A percentile compares a stretch with the other conserved stretches of the same genome.
These are phyloP conservation scores for Atherinomorus stipes DNA, from an alignment of 2,113 vertebrate genomes.

Conservation along the genomic window DNA sequence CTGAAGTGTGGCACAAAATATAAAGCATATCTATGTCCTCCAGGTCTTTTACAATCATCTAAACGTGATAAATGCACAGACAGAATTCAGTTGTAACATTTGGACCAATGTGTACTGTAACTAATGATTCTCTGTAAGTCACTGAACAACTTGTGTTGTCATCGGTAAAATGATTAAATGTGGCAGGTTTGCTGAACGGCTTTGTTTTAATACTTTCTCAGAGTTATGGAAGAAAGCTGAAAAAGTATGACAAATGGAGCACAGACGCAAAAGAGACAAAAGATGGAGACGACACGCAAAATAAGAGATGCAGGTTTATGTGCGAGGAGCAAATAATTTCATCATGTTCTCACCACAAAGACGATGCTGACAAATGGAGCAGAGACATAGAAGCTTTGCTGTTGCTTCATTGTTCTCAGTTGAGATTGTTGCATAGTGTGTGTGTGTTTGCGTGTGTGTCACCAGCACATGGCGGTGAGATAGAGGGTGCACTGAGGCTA, in stretches of 20 bases:
- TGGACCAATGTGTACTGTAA: no score
- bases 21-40: background rate
- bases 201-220: no score
- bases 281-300: background rate
- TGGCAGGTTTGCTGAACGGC: no score
- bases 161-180: no score
- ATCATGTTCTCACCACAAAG: background rate
- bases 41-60: background rate
- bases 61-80: background rate
- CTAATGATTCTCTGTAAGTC: no score
- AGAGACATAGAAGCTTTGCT: slow-evolving; percentile 32
- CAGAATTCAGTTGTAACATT: background rate
- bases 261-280: background rate
- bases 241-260: no score
- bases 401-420: slow-evolving; percentile 24
- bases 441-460: background rate
- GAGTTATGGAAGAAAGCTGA: no score
- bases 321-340: background rate
- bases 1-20: background rate
- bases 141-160: no score
- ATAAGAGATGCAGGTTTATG: background rate
- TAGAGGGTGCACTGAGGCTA: slow-evolving; percentile 23
- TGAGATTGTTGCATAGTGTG: slow-evolving; percentile 26
- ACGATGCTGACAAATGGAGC: slow-evolving; percentile 6
- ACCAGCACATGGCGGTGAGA: background rate